These are phyloP conservation scores for Dryas iulia DNA, from an alignment of 1,140 invertebrate species.

Conservation along the genomic window DNA sequence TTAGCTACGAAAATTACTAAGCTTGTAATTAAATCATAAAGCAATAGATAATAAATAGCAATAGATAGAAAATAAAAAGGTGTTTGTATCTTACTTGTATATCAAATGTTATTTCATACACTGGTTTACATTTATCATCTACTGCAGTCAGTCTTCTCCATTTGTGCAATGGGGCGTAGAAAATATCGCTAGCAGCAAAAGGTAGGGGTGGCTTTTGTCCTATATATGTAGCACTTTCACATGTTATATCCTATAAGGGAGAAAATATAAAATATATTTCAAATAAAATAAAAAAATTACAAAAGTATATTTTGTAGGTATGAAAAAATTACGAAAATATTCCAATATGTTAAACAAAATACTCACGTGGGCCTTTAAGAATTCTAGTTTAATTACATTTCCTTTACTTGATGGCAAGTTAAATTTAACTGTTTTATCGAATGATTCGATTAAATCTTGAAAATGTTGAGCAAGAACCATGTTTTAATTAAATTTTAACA, in stretches of 20 bases:
- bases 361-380: conserved; percentile 45
- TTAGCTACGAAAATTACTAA: conserved; percentile 63
- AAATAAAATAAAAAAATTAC: neutral
- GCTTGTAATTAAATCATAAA: no score
- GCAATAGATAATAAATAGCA: no score
- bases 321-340: neutral
- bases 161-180: conserved; percentile 38
- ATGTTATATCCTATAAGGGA: neutral
- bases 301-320: neutral
- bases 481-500: conserved; percentile 14
- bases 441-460: conserved; percentile 42
- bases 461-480: conserved; percentile 49
- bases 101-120: conserved; percentile 67
- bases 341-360: conserved; percentile 16
- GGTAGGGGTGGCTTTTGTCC: conserved; percentile 42
- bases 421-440: conserved; percentile 28
- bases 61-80: no score
- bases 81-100: conserved; percentile 49
- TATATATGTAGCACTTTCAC: conserved; percentile 29
- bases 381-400: conserved; percentile 47
- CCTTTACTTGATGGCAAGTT: conserved; percentile 52
- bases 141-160: conserved; percentile 50
- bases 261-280: no score
- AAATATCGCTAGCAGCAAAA: conserved; percentile 52
- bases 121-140: conserved; percentile 47